Conservation (phyloP, 2,888 invertebrate species). For the Meloe dianella region DNA sequence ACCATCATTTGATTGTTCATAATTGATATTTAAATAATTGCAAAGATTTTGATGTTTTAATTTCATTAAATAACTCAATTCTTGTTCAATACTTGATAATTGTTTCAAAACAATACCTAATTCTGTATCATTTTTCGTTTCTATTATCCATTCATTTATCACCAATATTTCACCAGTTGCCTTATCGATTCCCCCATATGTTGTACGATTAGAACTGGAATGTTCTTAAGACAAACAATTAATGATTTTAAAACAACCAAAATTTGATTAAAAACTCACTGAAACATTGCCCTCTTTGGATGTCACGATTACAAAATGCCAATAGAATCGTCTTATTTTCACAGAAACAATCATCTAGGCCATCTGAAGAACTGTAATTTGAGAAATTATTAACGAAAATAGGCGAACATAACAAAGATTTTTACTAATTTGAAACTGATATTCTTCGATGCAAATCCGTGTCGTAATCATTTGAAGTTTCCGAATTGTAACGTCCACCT, state of each 20-base stretch:
- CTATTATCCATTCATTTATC: constrained; percentile 78
- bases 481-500: constrained; percentile 48
- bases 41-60: constrained; percentile 75
- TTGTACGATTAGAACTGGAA: constrained; percentile 73
- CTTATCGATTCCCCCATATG: constrained; percentile 78
- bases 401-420: not conserved
- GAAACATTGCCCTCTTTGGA: constrained; percentile 78
- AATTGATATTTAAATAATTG: constrained; percentile 77
- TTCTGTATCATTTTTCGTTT: constrained; percentile 54
- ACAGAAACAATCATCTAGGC: constrained; percentile 63
- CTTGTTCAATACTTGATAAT: constrained; percentile 76
- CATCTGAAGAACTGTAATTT: constrained; percentile 62
- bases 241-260: not conserved
- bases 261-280: constrained; percentile 58
- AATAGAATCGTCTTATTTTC: constrained; percentile 63
- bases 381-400: not conserved
- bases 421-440: constrained; percentile 28
- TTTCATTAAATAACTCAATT: constrained; percentile 73
- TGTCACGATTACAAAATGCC: constrained; percentile 65
- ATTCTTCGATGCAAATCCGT: constrained; percentile 46
- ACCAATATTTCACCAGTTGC: constrained; percentile 74
- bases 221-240: constrained; percentile 64
- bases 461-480: constrained; percentile 52
- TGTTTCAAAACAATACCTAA: constrained; percentile 62
- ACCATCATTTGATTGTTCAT: constrained; percentile 62